Base-by-base conservation (phyloP, 2,797 vertebrate genomes). In the Amazona finschi region DNA sequence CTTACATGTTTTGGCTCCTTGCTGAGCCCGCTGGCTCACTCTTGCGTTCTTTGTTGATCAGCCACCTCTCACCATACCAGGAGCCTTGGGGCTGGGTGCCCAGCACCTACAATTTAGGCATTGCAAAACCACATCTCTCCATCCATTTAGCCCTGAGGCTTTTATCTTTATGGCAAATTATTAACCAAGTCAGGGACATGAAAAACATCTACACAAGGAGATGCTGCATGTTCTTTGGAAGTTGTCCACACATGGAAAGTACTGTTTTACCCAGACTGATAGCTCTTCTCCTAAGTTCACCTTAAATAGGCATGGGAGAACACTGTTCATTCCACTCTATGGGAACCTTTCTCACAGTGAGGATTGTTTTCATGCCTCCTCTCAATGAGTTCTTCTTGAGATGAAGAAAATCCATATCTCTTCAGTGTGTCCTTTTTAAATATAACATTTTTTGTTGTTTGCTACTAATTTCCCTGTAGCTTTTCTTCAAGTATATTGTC, bases 61-160 rank as follows among this genome's bases (percentile, higher is more conserved):
- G 31, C 62, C 3, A 11, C 58, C 79, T 92, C 73, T 75, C 53
- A 69, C 55, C 50, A 38, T 17, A 81, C 58, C 50, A 27, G 53
- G 11, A 96, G 91, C 96, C 90, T 96, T 96, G 95, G 91, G 93
- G 94, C 94, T 96, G 62, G 1, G 20, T 95, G 95, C 96, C 95
- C 95, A 94, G 64, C 57, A 67, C 88, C 88, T 89, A 94, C 74
- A 85, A n/a, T 85, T 95, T 73, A 85, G 86, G 47, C 84, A 93
- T 95, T 96, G 95, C 96, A 96, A 96, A 95, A 96, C 52, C 85
- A 91, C 93, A 93, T 64, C 85, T 85, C 93, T 82, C 52, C 92
- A 96, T 95, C 88, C 80, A 61, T 90, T 94, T 95, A 96, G 94
- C 95, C 93, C 94, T 93, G 94, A 96, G 49, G 76, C 77, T 73